Base-by-base conservation (phyloP, 2,888 invertebrate genomes). In the Parnassius mnemosyne region DNA sequence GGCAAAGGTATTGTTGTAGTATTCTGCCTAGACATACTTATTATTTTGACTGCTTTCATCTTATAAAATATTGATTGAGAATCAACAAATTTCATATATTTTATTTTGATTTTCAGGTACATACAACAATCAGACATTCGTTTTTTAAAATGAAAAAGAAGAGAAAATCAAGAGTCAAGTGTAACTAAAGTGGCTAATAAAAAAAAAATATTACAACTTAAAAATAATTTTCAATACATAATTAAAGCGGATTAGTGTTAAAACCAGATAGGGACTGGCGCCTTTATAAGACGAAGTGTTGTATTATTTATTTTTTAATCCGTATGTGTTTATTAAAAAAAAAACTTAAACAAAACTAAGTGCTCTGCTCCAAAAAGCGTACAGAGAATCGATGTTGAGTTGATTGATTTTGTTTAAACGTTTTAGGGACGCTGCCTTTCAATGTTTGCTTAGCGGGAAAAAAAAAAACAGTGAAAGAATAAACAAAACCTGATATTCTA, bases 91-190 rank as follows among this genome's bases (percentile, higher is more conserved):
- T 7, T 34, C 34, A 49, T 51, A 52, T 50, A 44, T 49, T 12
- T 20, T 66, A 65, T 70, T 62, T 69, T 64, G 82, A 85, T 70
- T 83, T 89, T 9, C 88, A 89, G 89, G 77, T 83, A 69, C 65
- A 66, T n/a, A 64, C 60, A 7, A 64, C 56, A 53, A 62, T 58
- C 57, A 55, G 58, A 64, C 63, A 64, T 67, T 64, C 20, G 41
- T 43, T 53, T 67, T 77, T 65, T 82, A 89, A 83, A 84, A 90
- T 89, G 90, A 87, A 82, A 88, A 90, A 90, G 77, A 89, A 87
- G 85, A 88, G 89, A 85, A 90, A 89, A 85, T 72, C 75, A 66
- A 78, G 69, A 75, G 69, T 63, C 46, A 68, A 72, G 69, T 61
- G 41, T 41, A 46, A 42, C 42, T 57, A 25, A 56, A 56, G 34